Conservation (phyloP, 2,797 vertebrate genomes). For the Chelon labrosus region DNA sequence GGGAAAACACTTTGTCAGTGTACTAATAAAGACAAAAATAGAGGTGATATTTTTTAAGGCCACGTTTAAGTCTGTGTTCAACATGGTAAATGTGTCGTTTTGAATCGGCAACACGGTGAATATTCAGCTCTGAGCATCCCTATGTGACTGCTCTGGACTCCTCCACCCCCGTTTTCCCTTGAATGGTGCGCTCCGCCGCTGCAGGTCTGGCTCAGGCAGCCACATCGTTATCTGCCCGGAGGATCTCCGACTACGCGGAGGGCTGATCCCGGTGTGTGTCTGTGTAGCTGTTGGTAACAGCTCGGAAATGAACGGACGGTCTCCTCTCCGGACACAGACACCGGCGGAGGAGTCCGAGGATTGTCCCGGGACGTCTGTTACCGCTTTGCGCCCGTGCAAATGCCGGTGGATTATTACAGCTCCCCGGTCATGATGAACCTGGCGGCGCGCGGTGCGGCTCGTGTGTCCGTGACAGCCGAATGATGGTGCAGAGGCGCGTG, state of each 20-base stretch:
- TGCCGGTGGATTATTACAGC: slow-evolving; percentile 28
- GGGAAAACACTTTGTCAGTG: not conserved
- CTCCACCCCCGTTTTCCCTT: slow-evolving; percentile 33
- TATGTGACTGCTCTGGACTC: not conserved
- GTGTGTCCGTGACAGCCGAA: slow-evolving; percentile 48
- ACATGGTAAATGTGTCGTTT: rapidly evolving
- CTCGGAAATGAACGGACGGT: slow-evolving; percentile 46
- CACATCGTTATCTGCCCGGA: slow-evolving; percentile 65
- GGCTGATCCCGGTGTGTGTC: not conserved
- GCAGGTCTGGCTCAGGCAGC: slow-evolving; percentile 74
- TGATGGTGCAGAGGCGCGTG: slow-evolving; percentile 67
- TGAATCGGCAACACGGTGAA: rapidly evolving
- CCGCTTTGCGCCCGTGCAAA: slow-evolving; percentile 21
- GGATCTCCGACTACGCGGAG: slow-evolving; percentile 35
- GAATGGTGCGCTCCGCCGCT: slow-evolving; percentile 80
- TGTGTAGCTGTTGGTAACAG: not conserved
- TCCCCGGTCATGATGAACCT: slow-evolving; percentile 48
- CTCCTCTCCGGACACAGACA: not conserved
- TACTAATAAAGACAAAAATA: not conserved
- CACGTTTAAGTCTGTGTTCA: rapidly evolving
- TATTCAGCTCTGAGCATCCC: not conserved
- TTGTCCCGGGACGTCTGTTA: slow-evolving; percentile 11
- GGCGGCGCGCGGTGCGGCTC: slow-evolving; percentile 36
- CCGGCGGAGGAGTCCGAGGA: slow-evolving; percentile 13
- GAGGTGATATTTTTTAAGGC: rapidly evolving